Base-by-base conservation (phyloP, 2,113 vertebrate species). In the Butastur rufipennis region DNA sequence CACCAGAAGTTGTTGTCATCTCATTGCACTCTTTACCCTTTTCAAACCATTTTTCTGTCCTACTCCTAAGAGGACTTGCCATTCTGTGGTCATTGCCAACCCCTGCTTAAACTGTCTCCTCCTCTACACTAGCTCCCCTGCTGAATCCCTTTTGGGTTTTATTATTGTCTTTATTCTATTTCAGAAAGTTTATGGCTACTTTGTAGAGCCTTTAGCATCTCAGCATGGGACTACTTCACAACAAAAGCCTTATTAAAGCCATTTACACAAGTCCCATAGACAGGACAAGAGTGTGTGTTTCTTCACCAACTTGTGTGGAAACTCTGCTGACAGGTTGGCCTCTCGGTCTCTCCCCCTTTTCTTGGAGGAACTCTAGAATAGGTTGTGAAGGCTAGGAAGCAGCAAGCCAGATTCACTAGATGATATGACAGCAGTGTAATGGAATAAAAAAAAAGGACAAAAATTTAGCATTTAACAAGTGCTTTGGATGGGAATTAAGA, bases 291-390 rank as follows among this genome's bases (percentile, higher is more conserved):
- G 15, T 21, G 9, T 55, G 20, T 3, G 3, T 56, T 84, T 83
- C 59, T 67, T 74, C 67, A 90, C 8, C 31, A 67, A 16, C 45
- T 40, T 58, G 18, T 4, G 3, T 23, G 47, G 31, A 52, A 92
- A 59, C 29, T 61, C 31, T 68, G 23, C 20, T 18, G 16, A 56
- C 0, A 1, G 4, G 32, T 40, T 86, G 8, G 0, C 32, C 36
- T 74, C 70, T 59, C 7, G 14, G 11, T 27, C 21, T 75, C 62
- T 66, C 26, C 17, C 7, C 40, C n/a, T 93, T 58, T 79, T 65
- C 53, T 50, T 80, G 55, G 40, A 75, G 27, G 22, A 22, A 86
- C 53, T 88, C 40, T 50, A 61, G 23, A 80, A 80, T 3, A 86
- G 26, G 4, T 16, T 66, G 25, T 36, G 45, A 94, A 84, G 20